Evolutionary conservation across 2,113 vertebrate genomes (phyloP), one percentile per base, ranked within the genome.

Genomic region (Tylochromis polylepis): DNA sequence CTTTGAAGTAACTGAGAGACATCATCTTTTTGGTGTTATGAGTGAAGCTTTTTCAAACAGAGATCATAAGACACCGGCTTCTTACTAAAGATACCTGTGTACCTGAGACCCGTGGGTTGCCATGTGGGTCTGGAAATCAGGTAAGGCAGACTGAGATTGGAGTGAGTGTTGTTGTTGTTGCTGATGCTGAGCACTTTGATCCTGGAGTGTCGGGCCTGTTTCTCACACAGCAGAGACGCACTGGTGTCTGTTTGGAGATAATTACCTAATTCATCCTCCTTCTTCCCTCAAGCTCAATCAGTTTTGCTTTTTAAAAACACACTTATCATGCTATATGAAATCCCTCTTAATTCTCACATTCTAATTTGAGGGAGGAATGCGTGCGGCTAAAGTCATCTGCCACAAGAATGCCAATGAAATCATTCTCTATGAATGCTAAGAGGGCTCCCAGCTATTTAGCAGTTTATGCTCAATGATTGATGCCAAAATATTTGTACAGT

Each of bases 401-500:
- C 84, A 88, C 87, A 83, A 92, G 86, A 90, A 93, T 87, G 85
- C 87, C 90, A 90, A 89, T 93, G 87, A 88, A 92, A 93, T 92
- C 86, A 34, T 79, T 87, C 84, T 65, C 79, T 85, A 11, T 92
- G 89, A 90, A 91, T 92, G 90, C 87, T 82, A 84, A 93, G 88
- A 90, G 89, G 85, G 84, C 93, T 93, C 85, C 36, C 65, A 85
- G 91, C 92, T 94, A 90, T 94, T 94, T 85, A 92, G 86, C 88
- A 94, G 84, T 94, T 91, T 91, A 86, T 86, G 65, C 87, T 88
- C 84, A 34, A 18, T 86, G 90, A 94, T 91, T 91, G 91, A 91
- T 91, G 93, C 92, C 91, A 94, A 92, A 92, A 90, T 94, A 92
- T 94, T 91, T 92, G 85, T 86, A 87, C 90, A 93, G 82, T 70